Evolutionary conservation across 1,140 invertebrate species (phyloP), one percentile per base, ranked within the genome.

Genomic region (Oppia nitens): DNA sequence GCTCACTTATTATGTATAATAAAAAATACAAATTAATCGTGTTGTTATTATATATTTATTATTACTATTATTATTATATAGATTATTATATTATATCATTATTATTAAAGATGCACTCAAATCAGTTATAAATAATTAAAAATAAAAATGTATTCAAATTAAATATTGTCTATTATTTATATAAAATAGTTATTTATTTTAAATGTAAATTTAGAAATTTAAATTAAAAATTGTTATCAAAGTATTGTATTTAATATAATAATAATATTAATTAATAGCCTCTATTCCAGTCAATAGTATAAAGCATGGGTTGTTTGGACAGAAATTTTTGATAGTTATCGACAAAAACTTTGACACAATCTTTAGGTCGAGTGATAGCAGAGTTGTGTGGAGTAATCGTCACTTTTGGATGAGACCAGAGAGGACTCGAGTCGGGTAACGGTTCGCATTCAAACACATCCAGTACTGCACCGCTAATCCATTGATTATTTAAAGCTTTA

Each of bases 361-460:
- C 68, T 60, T 72, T 64, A 3, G 70, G 51, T 58, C 68, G 63
- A 50, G 71, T 71, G n/a, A 70, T 47, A 27, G 70, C 77, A 27
- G 76, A 67, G n/a, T 76, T 71, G 62, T 80, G 78, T 4, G 78
- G 78, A 21, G 77, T 76, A 17, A 80, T 76, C 17, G 71, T 70
- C 2, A 80, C 75, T 68, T 76, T 65, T 62, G 74, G 72, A 54
- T 74, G 67, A 47, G 59, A 66, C 79, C 79, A 81, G 28, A 81
- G 67, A 48, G 68, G 65, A 68, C 74, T 79, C 1, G 66, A 61
- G 26, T 64, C 25, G 20, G 73, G 67, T 47, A 81, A 67, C 27
- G 79, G 79, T 67, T 81, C 79, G 53, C 64, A 63, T 51, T 72
- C 65, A 69, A 78, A 79, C 40, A 81, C 78, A 70, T 81, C 79